phyloP scores from a whole-genome alignment of 2,113 vertebrate species.

The Lepidothrix coronata region DNA sequence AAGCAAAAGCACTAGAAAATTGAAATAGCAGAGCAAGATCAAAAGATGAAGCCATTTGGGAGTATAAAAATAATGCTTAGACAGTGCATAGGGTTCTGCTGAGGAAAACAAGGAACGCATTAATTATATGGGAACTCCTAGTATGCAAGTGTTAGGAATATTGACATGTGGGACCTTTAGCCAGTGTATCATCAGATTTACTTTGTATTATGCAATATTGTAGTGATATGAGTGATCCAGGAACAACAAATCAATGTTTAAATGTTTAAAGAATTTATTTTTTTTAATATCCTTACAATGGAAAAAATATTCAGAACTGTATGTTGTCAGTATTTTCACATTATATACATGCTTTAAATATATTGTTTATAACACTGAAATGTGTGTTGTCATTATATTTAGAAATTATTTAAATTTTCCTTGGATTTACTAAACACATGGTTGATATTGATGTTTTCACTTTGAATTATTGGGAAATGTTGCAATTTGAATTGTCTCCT shows the following conservation, averaged over 20 bases:
- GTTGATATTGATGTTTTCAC: background rate
- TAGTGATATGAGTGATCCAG: background rate
- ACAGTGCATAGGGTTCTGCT: background rate
- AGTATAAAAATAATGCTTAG: background rate
- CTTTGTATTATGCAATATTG: background rate
- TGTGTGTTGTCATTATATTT: background rate
- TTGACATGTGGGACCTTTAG: accelerated
- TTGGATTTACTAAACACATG: background rate
- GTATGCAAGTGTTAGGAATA: background rate
- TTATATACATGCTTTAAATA: background rate
- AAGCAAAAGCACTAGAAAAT: background rate
- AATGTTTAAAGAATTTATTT: background rate
- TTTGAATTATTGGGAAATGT: background rate
- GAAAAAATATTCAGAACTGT: background rate
- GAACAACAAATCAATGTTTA: background rate
- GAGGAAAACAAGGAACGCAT: background rate
- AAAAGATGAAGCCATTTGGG: background rate
- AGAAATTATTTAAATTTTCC: background rate
- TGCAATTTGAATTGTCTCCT: background rate
- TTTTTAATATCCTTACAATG: background rate
- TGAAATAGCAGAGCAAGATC: background rate
- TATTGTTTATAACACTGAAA: background rate
- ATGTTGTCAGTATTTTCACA: background rate
- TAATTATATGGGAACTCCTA: background rate
- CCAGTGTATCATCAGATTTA: background rate